Base-by-base conservation (phyloP, 2,113 vertebrate genomes). In the Ariopsis seemanni region DNA sequence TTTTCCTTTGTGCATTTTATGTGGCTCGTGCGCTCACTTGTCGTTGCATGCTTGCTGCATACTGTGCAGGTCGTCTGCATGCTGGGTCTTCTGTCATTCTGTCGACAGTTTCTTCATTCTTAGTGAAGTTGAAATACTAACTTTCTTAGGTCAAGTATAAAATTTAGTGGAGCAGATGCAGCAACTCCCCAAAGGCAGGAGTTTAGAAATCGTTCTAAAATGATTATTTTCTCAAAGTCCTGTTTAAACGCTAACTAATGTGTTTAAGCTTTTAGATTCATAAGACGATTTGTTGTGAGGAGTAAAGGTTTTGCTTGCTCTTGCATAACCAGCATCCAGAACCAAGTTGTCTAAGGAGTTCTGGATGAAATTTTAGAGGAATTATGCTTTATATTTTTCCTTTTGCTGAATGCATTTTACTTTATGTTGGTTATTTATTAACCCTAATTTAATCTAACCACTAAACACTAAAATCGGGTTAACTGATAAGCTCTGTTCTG, bases 401-500 rank as follows among this genome's bases (percentile, higher is more conserved):
- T 42, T 74, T 75, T 77, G 27, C 65, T 78, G 17, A 69, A 86
- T 72, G 42, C 27, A 63, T 30, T 79, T 34, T 67, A 30, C 52
- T 79, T 62, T 72, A 60, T 83, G 57, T 55, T 63, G 22, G 5
- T 90, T 83, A 27, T 42, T 85, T 82, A n/a, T 62, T 48, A 78
- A 75, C 72, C 60, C 55, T 87, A 71, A 57, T 18, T 69, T 22
- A 18, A 82, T 71, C 50, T 65, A 34, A 60, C 75, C 42, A 52
- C 58, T 85, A 83, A 86, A 69, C 57, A 78, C 57, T 27, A 22
- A 3, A 22, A n/a, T 27, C 57, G 10, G 15, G 5, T 63, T 7
- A 27, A 17, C 30, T 53, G 18, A 55, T 85, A 30, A 52, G 52
- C 82, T 87, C 30, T 86, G 60, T 78, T 86, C 27, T 89, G 89